Evolutionary conservation across 2,888 invertebrate genomes (phyloP), one percentile per base, ranked within the genome.

Genomic region (Baronia brevicornis): DNA sequence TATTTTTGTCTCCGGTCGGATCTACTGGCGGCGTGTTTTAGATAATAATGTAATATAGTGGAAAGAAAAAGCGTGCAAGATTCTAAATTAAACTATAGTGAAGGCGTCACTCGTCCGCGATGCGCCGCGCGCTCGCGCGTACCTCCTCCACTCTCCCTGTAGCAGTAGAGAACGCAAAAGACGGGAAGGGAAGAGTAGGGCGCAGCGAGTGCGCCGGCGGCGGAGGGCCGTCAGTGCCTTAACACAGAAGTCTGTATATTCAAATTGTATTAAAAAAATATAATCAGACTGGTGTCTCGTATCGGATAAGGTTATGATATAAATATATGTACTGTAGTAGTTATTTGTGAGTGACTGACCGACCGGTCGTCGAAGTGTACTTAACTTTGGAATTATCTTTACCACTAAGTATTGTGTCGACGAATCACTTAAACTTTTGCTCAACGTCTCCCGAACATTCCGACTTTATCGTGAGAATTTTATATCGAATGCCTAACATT

Each of bases 11-110:
- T n/a, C n/a, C n/a, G n/a, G n/a, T n/a, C n/a, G n/a, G n/a, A n/a
- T n/a, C n/a, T n/a, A n/a, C n/a, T n/a, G n/a, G n/a, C n/a, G n/a
- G n/a, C n/a, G n/a, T n/a, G n/a, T n/a, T n/a, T 47, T 43, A 26
- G 29, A 28, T 11, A 10, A 25, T 29, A 25, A 41, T 42, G 34
- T 22, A 46, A 27, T 26, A 35, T 62, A 62, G 51, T 18, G 46
- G 42, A 51, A 54, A 49, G 44, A 45, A n/a, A 55, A 72, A 74
- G 74, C 72, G 78, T 78, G 72, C 65, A 64, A 72, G 38, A 78
- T 78, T 78, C 78, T 78, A 78, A 79, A 79, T 71, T 77, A 77
- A 35, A 38, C 39, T 36, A 44, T 70, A 75, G 69, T 62, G 57
- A 64, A 67, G 68, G 51, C 65, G 68, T 8, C 22, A 17, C 50